These are phyloP conservation scores for Sericinus montela DNA, from an alignment of 2,888 invertebrate species.

Conservation along the genomic window DNA sequence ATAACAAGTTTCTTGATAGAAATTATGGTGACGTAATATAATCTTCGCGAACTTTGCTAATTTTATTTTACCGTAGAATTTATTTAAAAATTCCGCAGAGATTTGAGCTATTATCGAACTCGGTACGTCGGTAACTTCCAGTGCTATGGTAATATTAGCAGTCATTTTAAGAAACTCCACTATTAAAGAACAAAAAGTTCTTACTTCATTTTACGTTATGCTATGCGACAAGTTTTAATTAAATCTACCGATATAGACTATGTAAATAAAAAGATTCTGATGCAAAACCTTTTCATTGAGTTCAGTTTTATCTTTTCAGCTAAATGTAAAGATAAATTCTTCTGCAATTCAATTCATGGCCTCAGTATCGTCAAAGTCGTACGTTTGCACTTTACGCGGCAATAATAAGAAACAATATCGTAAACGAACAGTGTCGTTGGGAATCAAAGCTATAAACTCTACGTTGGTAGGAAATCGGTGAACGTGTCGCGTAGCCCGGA, in stretches of 20 bases:
- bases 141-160: slow-evolving; percentile 63
- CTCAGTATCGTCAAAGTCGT: slow-evolving; percentile 30
- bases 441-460: slow-evolving; percentile 73
- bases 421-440: slow-evolving; percentile 66
- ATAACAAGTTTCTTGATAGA: slow-evolving; percentile 63
- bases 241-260: no score
- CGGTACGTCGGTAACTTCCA: slow-evolving; percentile 60
- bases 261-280: no score
- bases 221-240: no score
- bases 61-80: slow-evolving; percentile 75
- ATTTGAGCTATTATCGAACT: slow-evolving; percentile 70
- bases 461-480: slow-evolving; percentile 68
- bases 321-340: background rate
- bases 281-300: no score
- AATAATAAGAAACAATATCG: slow-evolving; percentile 69
- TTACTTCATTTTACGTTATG: background rate
- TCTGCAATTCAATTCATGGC: slow-evolving; percentile 27
- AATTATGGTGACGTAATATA: slow-evolving; percentile 70
- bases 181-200: slow-evolving; percentile 34
- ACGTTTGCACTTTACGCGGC: slow-evolving; percentile 48
- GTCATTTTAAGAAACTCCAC: slow-evolving; percentile 56
- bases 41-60: slow-evolving; percentile 67
- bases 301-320: background rate
- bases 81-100: slow-evolving; percentile 73
- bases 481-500: slow-evolving; percentile 58